Conservation (phyloP, 2,113 vertebrate species). For the Sylvilagus bachmani region DNA sequence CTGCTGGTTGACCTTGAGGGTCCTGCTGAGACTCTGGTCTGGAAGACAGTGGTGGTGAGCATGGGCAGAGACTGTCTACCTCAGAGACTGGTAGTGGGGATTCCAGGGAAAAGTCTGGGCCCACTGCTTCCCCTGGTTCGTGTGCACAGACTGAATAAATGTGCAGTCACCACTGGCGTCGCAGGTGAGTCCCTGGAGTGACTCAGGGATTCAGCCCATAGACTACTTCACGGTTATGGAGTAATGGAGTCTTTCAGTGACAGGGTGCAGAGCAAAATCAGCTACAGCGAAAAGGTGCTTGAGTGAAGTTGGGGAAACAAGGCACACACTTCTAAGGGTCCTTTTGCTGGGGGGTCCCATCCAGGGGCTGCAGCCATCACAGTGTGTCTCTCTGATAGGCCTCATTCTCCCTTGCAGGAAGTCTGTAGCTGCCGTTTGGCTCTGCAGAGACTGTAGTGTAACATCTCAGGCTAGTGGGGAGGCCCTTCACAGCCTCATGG, state of each 20-base stretch:
- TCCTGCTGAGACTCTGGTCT: neutral
- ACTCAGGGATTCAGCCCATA: neutral
- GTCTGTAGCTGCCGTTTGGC: neutral
- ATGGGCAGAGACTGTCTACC: neutral
- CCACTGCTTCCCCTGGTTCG: neutral
- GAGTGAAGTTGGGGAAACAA: too few species aligned
- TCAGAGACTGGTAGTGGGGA: neutral
- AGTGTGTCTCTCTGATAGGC: rapidly evolving
- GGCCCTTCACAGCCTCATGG: neutral
- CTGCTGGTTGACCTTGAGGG: neutral
- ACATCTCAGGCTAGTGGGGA: neutral
- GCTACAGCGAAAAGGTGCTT: neutral
- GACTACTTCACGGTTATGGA: neutral
- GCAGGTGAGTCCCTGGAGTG: neutral
- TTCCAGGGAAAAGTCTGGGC: neutral
- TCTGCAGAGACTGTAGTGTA: neutral
- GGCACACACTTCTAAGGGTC: neutral
- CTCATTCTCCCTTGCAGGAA: neutral
- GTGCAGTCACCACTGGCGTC: too few species aligned
- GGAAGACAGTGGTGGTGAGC: neutral
- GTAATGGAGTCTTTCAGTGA: neutral
- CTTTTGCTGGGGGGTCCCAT: neutral
- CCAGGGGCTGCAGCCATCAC: neutral
- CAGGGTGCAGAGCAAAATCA: neutral
- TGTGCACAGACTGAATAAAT: neutral